Conservation (phyloP, 2,113 vertebrate genomes). For the Raja brachyura region DNA sequence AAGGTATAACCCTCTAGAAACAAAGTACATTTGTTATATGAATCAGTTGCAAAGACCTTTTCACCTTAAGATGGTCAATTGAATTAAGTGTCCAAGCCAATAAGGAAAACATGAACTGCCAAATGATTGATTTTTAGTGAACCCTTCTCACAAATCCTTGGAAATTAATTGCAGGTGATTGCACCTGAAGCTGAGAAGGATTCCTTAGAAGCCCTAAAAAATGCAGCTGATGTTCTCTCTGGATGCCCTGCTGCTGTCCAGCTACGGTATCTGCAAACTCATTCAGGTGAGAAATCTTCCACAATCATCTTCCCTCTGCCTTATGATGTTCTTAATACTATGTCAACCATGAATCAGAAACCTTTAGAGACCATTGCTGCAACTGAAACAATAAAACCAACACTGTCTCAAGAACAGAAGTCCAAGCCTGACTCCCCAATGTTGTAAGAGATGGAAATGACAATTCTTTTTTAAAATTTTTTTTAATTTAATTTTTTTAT, state of each 20-base stretch:
- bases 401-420: conserved; percentile 49
- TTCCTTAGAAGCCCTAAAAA: conserved; percentile 71
- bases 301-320: conserved; percentile 75
- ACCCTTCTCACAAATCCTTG: not conserved
- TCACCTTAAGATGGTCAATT: not conserved
- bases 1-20: too few relatives aligned
- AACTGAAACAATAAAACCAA: conserved; percentile 43
- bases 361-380: conserved; percentile 51
- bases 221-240: conserved; percentile 70
- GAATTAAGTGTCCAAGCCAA: not conserved
- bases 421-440: conserved; percentile 77
- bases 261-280: conserved; percentile 68
- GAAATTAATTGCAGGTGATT: conserved; percentile 59
- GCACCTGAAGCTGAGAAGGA: conserved; percentile 75
- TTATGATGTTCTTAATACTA: conserved; percentile 61
- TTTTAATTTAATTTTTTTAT: too few relatives aligned
- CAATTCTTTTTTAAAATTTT: too few relatives aligned
- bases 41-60: not conserved
- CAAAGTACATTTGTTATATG: not conserved
- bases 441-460: conserved; percentile 57
- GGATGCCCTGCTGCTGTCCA: conserved; percentile 66
- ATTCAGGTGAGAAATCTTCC: conserved; percentile 64
- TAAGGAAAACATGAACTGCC: not conserved
- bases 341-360: conserved; percentile 50
- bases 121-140: not conserved